Base-by-base conservation (phyloP, 2,113 vertebrate genomes). In the Podilymbus podiceps region DNA sequence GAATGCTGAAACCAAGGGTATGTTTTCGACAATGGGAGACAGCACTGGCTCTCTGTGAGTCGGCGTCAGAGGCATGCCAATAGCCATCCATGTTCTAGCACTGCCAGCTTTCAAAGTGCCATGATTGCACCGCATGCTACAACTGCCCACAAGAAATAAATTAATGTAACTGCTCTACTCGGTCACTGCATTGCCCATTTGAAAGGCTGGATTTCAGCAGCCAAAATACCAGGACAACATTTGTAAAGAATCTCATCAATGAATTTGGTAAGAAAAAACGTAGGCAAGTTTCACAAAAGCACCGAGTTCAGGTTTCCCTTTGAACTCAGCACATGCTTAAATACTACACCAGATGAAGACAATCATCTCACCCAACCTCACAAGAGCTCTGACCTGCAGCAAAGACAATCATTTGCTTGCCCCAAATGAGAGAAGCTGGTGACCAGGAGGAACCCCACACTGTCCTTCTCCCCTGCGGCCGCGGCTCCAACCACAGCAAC, bases 1-100 rank as follows among this genome's bases (percentile, higher is more conserved):
- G 77, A 93, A 89, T 82, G 80, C 67, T 63, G 77, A 86, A 96
- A 92, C 68, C 59, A 77, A 91, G 79, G 83, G 33, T 83, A 92
- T 74, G 60, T 74, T 71, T 93, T 85, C 7, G 60, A 95, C 85
- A 94, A 80, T 38, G 56, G 85, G 88, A 89, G 85, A 44, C 46
- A 75, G 58, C 72, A 44, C 40, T 35, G 56, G 40, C 63, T 82
- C 64, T 28, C 73, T 59, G 62, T 49, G 87, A 91, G 85, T 6
- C 76, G 79, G 42, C 21, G 2, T 80, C 82, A 76, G 67, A 76
- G 42, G 8, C 59, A 18, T 74, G 79, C 55, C 93, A 86, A 64
- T 6, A 87, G 56, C n/a, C 56, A 84, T 72, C 81, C 49, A 44
- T 7, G 31, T 44, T 50, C 75, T 35, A 63, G 33, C 50, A 38